Conservation (phyloP, 2,888 invertebrate species). For the Pediacus dermestoides region DNA sequence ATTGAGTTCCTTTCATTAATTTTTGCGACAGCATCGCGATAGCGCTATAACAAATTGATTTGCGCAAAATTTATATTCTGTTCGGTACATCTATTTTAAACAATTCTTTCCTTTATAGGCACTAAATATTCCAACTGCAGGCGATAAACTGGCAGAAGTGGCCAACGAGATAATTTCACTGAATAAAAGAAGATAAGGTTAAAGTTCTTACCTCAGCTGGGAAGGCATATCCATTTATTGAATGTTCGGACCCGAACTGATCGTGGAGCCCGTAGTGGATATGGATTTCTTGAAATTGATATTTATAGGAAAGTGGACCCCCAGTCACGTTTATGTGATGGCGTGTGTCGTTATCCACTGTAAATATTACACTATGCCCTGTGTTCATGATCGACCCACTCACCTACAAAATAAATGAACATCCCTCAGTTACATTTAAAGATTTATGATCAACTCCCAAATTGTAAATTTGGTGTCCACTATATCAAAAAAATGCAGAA, state of each 20-base stretch:
- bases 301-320: slow-evolving; percentile 92
- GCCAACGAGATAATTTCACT: slow-evolving; percentile 19
- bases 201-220: slow-evolving; percentile 85
- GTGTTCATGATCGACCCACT: slow-evolving; percentile 88
- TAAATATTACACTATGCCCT: slow-evolving; percentile 91
- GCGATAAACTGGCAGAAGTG: slow-evolving; percentile 19
- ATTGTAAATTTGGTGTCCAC: no score
- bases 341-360: slow-evolving; percentile 79
- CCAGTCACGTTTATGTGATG: slow-evolving; percentile 91
- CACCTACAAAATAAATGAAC: slow-evolving; percentile 59
- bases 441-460: no score
- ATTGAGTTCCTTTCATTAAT: no score
- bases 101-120: no score
- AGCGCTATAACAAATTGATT: no score
- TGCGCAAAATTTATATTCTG: no score
- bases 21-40: no score
- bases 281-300: slow-evolving; percentile 92
- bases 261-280: slow-evolving; percentile 91
- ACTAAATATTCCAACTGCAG: slow-evolving; percentile 15
- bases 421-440: no score
- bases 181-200: slow-evolving; percentile 18
- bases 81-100: no score
- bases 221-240: slow-evolving; percentile 91
- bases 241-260: slow-evolving; percentile 94
- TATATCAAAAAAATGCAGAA: no score